phyloP scores from a whole-genome alignment of 2,888 invertebrate species.

The Drosophila colorata region DNA sequence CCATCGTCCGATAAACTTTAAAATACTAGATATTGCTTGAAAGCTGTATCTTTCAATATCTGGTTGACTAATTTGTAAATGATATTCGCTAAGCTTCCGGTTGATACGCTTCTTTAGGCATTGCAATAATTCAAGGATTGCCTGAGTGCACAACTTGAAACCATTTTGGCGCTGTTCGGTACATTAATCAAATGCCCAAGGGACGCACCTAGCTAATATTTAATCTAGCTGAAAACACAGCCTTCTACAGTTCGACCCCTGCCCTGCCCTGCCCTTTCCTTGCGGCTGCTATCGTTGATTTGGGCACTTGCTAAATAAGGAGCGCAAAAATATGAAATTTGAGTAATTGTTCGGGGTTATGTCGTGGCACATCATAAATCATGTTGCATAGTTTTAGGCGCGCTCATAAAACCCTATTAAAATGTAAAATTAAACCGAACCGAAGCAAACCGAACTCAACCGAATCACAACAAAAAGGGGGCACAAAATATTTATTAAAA shows the following conservation, averaged over 20 bases:
- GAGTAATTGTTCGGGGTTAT: constrained; percentile 81
- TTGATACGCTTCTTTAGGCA: constrained; percentile 15
- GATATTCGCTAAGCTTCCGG: constrained; percentile 17
- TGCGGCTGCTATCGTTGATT: constrained; percentile 35
- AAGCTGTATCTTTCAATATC: not conserved
- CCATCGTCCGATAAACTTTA: too few relatives aligned
- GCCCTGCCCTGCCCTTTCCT: not conserved
- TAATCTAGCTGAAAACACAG: constrained; percentile 70
- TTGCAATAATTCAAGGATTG: constrained; percentile 18
- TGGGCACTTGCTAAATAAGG: constrained; percentile 40
- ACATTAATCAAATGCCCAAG: constrained; percentile 75
- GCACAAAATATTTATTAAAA: constrained; percentile 56
- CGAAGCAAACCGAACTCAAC: constrained; percentile 6
- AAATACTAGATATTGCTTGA: too few relatives aligned
- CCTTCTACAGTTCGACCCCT: constrained; percentile 14
- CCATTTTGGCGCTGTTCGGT: constrained; percentile 26
- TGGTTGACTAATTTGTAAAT: constrained; percentile 14
- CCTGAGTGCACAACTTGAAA: constrained; percentile 25
- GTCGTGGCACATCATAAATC: constrained; percentile 78
- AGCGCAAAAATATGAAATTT: constrained; percentile 74
- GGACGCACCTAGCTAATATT: constrained; percentile 66
- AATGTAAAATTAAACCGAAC: constrained; percentile 76
- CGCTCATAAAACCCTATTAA: constrained; percentile 73
- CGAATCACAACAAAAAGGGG: constrained; percentile 17
- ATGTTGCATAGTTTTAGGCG: constrained; percentile 80